Base-by-base conservation (phyloP, 2,113 vertebrate species). In the Grus americana region DNA sequence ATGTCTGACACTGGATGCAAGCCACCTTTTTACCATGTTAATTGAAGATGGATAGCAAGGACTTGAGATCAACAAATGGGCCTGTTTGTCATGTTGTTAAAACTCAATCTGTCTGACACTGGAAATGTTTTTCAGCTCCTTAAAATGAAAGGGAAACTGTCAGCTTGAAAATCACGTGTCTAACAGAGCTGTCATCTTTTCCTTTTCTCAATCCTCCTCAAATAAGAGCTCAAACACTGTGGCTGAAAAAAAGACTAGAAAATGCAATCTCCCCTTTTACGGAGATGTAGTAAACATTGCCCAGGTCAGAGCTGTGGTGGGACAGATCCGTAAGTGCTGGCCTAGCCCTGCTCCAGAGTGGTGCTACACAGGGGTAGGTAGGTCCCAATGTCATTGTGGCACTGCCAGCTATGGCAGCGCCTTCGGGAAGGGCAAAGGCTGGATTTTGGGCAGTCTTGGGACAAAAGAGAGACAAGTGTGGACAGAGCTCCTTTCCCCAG, bases 31-130 rank as follows among this genome's bases (percentile, higher is more conserved):
- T 93, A 90, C 93, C 85, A 79, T 95, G 57, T 91, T 98, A 97
- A 93, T 97, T 93, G 81, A 97, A 86, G 65, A 93, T 74, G 49
- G 40, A 96, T 95, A 95, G 89, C 1, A 1, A 94, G 79, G 91
- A 95, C 62, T 80, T 59, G 90, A 97, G 94, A 96, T 94, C 97
- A 97, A 94, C 68, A 95, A 96, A 94, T 93, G 94, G 85, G 79
- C 90, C 93, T 90, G 91, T 96, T 97, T 97, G 81, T 97, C 80
- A 94, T 87, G 72, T 97, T 88, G 88, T 92, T 97, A 96, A 91
- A 96, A 93, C 90, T 97, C 92, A 94, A 90, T 96, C 86, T 96
- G 87, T 92, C 65, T 96, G 74, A 95, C 32, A 78, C 50, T 90
- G 62, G 92, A 93, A 96, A 96, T 95, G 79, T 92, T 96, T 84